Evolutionary conservation across 2,888 invertebrate species (phyloP).

Genomic region (Tetheella fluctuosa): DNA sequence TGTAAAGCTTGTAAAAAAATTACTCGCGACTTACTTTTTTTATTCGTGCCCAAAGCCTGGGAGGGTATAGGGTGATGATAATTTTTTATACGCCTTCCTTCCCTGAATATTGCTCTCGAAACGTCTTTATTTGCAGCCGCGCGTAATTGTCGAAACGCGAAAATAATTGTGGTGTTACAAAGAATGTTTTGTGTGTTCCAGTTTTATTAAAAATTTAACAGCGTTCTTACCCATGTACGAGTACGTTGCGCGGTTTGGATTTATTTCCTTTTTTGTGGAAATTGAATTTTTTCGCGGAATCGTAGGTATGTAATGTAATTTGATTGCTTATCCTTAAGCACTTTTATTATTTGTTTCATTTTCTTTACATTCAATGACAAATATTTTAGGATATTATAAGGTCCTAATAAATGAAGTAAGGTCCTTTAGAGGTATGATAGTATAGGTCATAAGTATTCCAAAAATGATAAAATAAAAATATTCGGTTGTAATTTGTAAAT

Average conservation of each 20-base stretch:
- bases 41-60: slow-evolving; percentile 48
- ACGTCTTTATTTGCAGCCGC: slow-evolving; percentile 61
- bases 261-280: background rate
- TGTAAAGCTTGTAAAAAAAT: slow-evolving; percentile 79
- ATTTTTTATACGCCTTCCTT: slow-evolving; percentile 61
- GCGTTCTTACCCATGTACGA: background rate
- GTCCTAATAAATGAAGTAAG: too few species aligned
- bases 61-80: slow-evolving; percentile 63
- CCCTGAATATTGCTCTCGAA: slow-evolving; percentile 55
- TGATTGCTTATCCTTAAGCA: background rate
- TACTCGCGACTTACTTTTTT: slow-evolving; percentile 68
- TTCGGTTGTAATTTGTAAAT: too few species aligned
- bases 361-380: too few species aligned
- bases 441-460: too few species aligned
- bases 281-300: slow-evolving; percentile 6
- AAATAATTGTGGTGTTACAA: slow-evolving; percentile 47
- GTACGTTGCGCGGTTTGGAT: background rate
- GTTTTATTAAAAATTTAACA: slow-evolving; percentile 25
- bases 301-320: background rate
- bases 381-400: too few species aligned
- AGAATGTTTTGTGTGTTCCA: slow-evolving; percentile 31
- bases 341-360: background rate
- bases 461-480: too few species aligned
- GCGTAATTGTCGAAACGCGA: slow-evolving; percentile 57
- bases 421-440: too few species aligned